Evolutionary conservation across 2,797 vertebrate genomes (phyloP), one percentile per base, ranked within the genome.

Genomic region (Pangasius sanitwongsei): DNA sequence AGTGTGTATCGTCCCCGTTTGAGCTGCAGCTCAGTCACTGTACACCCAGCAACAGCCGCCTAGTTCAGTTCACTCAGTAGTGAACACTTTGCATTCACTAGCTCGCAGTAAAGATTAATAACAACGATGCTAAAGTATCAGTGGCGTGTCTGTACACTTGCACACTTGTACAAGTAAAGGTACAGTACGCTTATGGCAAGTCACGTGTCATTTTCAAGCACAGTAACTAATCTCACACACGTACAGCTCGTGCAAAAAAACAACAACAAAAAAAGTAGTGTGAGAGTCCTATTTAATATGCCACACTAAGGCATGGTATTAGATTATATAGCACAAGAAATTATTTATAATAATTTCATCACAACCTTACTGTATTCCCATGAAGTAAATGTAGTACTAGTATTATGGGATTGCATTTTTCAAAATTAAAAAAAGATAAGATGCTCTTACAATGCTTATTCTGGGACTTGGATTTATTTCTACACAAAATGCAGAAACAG

Each of bases 1-100:
- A 94, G 94, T 91, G 83, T 94, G 93, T 95, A 95, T 86, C 91
- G 92, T 92, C 89, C 90, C 90, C 89, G 89, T 90, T 86, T 18
- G 70, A 59, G 69, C 85, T 75, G 85, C 53, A 65, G 85, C 72
- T 75, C 72, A 6, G 85, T 77, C 53, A 86, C 85, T 75, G 72
- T 75, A 86, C 85, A 86, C 70, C 57, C 37, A 86, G 53, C 86
- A 87, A 87, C 86, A 87, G 75, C 75, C 75, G 28, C n/a, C 86
- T 65, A 8, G 18, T 86, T 48, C 15, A 80, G 25, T 78, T 37
- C 57, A 34, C 37, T 6, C 18, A 63, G n/a, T 57, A 23, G 11
- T 53, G 31, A 50, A n/a, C 50, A 37, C 2, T 86, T 41, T 44
- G 12, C 37, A 6, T 13, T 28, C 31, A 80, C 6, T 2, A 53